Evolutionary conservation across 2,797 vertebrate genomes (phyloP).

Genomic region (Sparidentex hasta): DNA sequence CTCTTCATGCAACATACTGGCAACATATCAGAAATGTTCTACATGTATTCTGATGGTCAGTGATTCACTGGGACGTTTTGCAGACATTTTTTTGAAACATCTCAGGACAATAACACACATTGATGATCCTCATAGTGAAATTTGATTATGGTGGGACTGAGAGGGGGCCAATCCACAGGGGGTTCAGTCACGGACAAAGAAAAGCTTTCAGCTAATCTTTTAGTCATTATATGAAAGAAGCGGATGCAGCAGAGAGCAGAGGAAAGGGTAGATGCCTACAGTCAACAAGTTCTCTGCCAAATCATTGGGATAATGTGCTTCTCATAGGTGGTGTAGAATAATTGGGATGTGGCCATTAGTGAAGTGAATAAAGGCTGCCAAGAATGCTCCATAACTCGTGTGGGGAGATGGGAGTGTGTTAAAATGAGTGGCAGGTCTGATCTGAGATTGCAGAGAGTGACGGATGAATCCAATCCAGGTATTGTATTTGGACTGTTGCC

Average conservation of each 20-base stretch:
- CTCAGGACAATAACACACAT: constrained; percentile 36
- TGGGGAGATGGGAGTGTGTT: constrained; percentile 44
- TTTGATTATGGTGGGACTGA: constrained; percentile 66
- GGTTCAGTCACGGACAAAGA: constrained; percentile 62
- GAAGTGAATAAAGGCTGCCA: constrained; percentile 66
- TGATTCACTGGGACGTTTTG: constrained; percentile 30
- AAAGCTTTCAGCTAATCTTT: constrained; percentile 61
- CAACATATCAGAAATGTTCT: constrained; percentile 26
- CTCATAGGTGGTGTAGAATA: constrained; percentile 59
- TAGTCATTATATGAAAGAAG: constrained; percentile 48
- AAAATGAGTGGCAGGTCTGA: constrained; percentile 52
- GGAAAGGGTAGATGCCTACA: constrained; percentile 23
- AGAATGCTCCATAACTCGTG: constrained; percentile 49
- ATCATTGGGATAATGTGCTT: constrained; percentile 65
- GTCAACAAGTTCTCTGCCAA: constrained; percentile 51
- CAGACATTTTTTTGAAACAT: constrained; percentile 20
- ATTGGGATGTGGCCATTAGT: constrained; percentile 58
- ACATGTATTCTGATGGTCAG: constrained; percentile 29
- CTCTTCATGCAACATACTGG: constrained; percentile 32
- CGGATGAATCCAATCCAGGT: constrained; percentile 34
- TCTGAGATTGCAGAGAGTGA: constrained; percentile 29
- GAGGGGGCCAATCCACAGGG: constrained; percentile 33
- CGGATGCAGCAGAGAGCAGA: constrained; percentile 35
- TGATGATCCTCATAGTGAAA: constrained; percentile 50
- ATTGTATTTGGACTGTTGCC: constrained; percentile 22